Evolutionary conservation across 2,113 vertebrate species (phyloP).

Genomic region (Sitta europaea): DNA sequence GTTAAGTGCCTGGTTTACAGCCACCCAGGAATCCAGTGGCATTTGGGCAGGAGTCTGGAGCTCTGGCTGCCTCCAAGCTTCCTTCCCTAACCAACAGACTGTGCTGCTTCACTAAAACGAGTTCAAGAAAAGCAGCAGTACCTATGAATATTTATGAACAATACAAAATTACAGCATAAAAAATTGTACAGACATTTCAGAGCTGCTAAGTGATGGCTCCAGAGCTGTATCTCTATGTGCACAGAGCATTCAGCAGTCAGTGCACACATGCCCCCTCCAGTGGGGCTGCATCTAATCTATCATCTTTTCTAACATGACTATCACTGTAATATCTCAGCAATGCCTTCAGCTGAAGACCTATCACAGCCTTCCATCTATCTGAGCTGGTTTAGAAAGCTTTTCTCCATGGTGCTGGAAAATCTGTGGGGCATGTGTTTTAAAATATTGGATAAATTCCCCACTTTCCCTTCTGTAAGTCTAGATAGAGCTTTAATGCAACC

Average conservation of each 20-base stretch:
- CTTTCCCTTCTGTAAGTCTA: background rate
- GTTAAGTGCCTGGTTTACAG: slow-evolving; percentile 30
- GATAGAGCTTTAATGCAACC: background rate
- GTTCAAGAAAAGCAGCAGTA: slow-evolving; percentile 17
- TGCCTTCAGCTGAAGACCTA: slow-evolving; percentile 46
- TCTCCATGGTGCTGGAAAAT: slow-evolving; percentile 1
- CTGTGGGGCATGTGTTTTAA: background rate
- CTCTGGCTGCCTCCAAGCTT: background rate
- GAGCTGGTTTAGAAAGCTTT: slow-evolving; percentile 15
- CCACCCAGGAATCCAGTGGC: background rate
- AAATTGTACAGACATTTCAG: slow-evolving; percentile 57
- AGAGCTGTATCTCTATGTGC: background rate
- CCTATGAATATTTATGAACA: slow-evolving; percentile 62
- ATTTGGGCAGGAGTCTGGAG: background rate
- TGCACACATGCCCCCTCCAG: slow-evolving; percentile 46
- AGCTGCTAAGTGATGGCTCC: slow-evolving; percentile 55
- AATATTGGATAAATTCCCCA: background rate
- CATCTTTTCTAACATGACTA: slow-evolving; percentile 58
- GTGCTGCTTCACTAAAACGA: slow-evolving; percentile 46
- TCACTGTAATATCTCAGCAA: slow-evolving; percentile 47
- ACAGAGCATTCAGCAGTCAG: slow-evolving; percentile 20
- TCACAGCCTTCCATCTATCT: slow-evolving; percentile 30
- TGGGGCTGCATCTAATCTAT: slow-evolving; percentile 55
- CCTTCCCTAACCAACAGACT: slow-evolving; percentile 45
- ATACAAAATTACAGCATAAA: slow-evolving; percentile 57